These are phyloP conservation scores for Cygnus atratus DNA, from an alignment of 2,113 vertebrate genomes.

Conservation along the genomic window DNA sequence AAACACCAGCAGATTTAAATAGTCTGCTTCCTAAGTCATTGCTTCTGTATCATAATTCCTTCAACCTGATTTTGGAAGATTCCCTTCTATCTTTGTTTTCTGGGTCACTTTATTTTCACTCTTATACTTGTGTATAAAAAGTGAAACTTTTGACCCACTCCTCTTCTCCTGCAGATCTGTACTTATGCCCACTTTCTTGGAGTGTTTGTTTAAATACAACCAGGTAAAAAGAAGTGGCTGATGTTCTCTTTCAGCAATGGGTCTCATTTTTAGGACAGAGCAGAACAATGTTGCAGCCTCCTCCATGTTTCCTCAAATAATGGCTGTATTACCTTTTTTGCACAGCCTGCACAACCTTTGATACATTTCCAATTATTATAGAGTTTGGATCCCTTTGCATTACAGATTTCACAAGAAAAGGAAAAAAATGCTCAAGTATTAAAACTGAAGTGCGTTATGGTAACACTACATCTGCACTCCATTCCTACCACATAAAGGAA, in stretches of 20 bases:
- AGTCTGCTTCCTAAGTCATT: background rate
- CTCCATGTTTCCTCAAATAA: background rate
- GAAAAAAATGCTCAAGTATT: background rate
- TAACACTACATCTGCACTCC: background rate
- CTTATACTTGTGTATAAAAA: background rate
- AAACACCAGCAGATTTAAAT: background rate
- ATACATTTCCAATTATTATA: background rate
- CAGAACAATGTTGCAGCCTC: background rate
- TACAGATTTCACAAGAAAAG: background rate
- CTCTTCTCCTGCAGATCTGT: background rate
- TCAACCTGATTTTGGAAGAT: background rate
- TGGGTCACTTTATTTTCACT: background rate
- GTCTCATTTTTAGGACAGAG: background rate
- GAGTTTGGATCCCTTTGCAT: background rate
- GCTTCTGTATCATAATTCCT: background rate
- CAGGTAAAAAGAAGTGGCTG: background rate
- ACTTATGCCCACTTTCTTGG: background rate
- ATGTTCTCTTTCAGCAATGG: background rate
- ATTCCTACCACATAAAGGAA: background rate
- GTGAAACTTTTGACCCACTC: background rate
- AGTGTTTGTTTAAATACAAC: background rate
- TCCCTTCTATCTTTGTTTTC: background rate
- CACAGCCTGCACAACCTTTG: background rate
- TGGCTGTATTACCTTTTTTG: background rate
- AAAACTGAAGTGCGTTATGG: background rate